phyloP scores from a whole-genome alignment of 2,113 vertebrate species.

The Chrysemys picta region DNA sequence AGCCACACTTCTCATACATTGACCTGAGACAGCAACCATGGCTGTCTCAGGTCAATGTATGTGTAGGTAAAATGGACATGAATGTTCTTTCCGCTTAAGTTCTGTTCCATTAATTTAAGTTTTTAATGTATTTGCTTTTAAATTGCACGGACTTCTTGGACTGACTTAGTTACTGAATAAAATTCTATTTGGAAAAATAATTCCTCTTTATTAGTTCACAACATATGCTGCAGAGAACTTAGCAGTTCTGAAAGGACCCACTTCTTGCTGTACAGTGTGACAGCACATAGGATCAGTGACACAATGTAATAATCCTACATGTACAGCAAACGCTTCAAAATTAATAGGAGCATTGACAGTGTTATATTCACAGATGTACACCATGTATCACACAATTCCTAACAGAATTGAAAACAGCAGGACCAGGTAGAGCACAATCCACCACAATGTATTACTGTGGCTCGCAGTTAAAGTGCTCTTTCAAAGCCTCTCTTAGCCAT shows the following conservation, averaged over 20 bases:
- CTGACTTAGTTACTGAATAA: not conserved
- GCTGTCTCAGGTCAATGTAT: no score
- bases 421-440: not conserved
- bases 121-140: not conserved
- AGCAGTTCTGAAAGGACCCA: not conserved
- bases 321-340: not conserved
- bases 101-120: no score
- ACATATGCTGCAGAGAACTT: not conserved
- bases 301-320: no score
- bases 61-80: not conserved
- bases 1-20: not conserved
- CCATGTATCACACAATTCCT: not conserved
- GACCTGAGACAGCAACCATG: not conserved
- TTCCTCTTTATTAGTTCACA: not conserved
- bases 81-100: not conserved
- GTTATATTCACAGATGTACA: not conserved
- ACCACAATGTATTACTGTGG: not conserved
- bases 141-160: not conserved
- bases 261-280: not conserved
- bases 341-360: not conserved
- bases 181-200: not conserved
- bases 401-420: not conserved
- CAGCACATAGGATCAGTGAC: not conserved
- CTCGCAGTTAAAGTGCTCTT: no score
- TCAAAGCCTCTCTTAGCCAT: no score